Conservation (phyloP, 2,797 vertebrate species). For the Lepilemur septentrionalis region DNA sequence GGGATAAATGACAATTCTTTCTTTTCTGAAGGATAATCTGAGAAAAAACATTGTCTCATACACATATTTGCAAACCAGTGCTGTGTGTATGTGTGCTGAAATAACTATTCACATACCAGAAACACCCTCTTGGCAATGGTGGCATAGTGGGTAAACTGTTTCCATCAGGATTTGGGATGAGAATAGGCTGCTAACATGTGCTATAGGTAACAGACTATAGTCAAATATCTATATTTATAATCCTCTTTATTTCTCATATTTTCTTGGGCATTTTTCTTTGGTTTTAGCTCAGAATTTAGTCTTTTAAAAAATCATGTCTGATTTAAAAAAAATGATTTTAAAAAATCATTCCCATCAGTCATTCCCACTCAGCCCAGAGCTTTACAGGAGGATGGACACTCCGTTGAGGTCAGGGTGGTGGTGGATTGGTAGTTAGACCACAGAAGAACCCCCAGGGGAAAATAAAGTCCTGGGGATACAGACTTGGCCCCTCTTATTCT, state of each 20-base stretch:
- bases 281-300: neutral
- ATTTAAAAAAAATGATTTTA: too few species aligned
- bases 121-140: neutral
- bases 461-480: neutral
- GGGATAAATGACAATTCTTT: neutral
- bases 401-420: neutral
- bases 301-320: neutral
- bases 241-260: neutral
- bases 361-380: neutral
- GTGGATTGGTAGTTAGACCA: neutral
- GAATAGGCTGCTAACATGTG: neutral
- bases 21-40: neutral
- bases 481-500: neutral
- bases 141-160: neutral
- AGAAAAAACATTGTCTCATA: neutral
- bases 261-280: neutral
- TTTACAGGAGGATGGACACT: neutral
- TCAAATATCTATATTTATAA: neutral
- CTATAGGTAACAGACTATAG: neutral
- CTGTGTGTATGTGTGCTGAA: neutral
- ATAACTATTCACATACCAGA: neutral
- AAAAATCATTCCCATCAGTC: neutral
- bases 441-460: neutral
- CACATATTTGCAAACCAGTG: neutral
- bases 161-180: neutral